Evolutionary conservation across 2,797 vertebrate species (phyloP).

Genomic region (Danio choprae): DNA sequence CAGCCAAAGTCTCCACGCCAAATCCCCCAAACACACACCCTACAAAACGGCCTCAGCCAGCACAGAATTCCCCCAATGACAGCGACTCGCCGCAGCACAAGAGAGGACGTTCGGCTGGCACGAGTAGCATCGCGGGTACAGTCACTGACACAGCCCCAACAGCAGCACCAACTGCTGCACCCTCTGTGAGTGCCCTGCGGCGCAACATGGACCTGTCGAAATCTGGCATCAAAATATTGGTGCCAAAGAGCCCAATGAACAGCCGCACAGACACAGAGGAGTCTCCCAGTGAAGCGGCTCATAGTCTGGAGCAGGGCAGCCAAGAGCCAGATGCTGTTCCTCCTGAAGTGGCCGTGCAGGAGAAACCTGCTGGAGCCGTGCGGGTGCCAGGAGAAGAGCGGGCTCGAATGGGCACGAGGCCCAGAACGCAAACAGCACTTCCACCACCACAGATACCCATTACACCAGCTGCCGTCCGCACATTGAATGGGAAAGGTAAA

Average conservation of each 20-base stretch:
- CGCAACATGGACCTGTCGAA: conserved; percentile 92
- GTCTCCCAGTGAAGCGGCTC: conserved; percentile 88
- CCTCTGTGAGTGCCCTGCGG: conserved; percentile 75
- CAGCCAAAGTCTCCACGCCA: conserved; percentile 17
- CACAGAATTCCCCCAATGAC: conserved; percentile 56
- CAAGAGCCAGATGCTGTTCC: conserved; percentile 89
- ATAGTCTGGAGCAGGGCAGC: conserved; percentile 85
- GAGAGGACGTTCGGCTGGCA: conserved; percentile 72
- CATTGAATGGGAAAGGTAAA: conserved; percentile 88
- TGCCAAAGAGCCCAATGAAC: conserved; percentile 96
- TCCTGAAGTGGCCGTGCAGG: conserved; percentile 89
- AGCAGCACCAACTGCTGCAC: conserved; percentile 64
- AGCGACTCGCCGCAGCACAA: conserved; percentile 72
- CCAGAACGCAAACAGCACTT: conserved; percentile 80
- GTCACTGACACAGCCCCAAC: not conserved
- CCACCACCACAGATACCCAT: conserved; percentile 81
- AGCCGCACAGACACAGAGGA: conserved; percentile 84
- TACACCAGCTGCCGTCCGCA: conserved; percentile 82
- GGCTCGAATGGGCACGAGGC: conserved; percentile 94
- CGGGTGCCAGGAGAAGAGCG: conserved; percentile 90
- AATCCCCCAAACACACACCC: conserved; percentile 16
- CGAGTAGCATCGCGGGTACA: conserved; percentile 38
- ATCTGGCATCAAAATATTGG: conserved; percentile 96
- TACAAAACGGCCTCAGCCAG: conserved; percentile 38
- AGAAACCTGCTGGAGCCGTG: conserved; percentile 85